Conservation (phyloP, 2,797 vertebrate genomes). For the Sebastes aleutianus region DNA sequence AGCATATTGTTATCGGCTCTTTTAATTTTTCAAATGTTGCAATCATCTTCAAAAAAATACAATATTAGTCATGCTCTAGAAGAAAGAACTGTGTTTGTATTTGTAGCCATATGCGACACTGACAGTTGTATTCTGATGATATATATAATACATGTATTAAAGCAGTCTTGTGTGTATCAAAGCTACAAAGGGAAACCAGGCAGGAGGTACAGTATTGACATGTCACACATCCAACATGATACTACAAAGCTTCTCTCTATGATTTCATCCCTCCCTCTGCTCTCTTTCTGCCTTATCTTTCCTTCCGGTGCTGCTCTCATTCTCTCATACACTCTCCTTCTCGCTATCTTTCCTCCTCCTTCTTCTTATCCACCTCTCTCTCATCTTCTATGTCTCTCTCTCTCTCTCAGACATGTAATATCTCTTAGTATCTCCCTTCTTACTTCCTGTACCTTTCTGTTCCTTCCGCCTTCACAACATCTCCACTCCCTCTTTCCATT, state of each 20-base stretch:
- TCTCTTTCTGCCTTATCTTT: constrained; percentile 54
- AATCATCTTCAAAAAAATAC: not conserved
- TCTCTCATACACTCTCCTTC: constrained; percentile 32
- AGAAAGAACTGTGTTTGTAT: not conserved
- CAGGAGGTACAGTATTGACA: constrained; percentile 39
- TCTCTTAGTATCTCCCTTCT: constrained; percentile 58
- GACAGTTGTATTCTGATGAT: not conserved
- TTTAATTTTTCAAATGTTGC: not conserved
- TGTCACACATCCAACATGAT: constrained; percentile 45
- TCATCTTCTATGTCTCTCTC: constrained; percentile 52
- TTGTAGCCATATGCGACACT: not conserved
- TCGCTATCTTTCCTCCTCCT: constrained; percentile 40
- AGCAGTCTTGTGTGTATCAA: constrained; percentile 11
- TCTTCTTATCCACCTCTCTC: constrained; percentile 59
- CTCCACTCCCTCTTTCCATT: constrained; percentile 65
- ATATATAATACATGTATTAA: not conserved
- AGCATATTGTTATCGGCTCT: not conserved
- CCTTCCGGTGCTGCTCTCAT: constrained; percentile 42
- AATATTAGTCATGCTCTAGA: not conserved
- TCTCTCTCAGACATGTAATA: constrained; percentile 58
- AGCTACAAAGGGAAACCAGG: not conserved
- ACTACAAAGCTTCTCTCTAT: constrained; percentile 45
- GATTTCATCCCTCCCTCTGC: constrained; percentile 39
- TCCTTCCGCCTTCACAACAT: constrained; percentile 64
- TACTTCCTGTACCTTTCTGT: constrained; percentile 69